Conservation (phyloP, 2,113 vertebrate species). For the Tautogolabrus adspersus region DNA sequence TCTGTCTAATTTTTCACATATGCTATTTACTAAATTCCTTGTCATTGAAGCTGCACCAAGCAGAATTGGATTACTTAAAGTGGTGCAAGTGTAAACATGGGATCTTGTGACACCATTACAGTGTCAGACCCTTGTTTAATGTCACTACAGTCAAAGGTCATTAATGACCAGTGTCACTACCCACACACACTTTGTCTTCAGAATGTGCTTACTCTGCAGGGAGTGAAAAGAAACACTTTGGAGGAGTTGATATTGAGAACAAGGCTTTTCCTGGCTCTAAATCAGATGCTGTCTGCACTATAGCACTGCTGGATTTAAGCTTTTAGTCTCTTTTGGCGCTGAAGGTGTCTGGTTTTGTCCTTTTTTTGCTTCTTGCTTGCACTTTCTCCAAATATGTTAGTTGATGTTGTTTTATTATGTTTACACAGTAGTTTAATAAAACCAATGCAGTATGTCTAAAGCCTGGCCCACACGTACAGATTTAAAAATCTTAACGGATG, state of each 20-base stretch:
- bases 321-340: background rate
- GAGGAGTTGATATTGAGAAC: conserved; percentile 14
- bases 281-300: conserved; percentile 12
- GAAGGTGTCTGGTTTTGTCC: conserved; percentile 9
- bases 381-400: background rate
- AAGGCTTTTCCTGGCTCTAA: background rate
- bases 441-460: conserved; percentile 1
- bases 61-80: conserved; percentile 45
- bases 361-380: background rate
- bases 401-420: background rate
- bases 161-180: conserved; percentile 33
- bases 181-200: conserved; percentile 22
- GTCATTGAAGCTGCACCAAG: conserved; percentile 35
- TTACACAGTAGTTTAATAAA: conserved; percentile 13
- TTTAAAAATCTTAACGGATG: no score
- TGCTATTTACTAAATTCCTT: conserved; percentile 19
- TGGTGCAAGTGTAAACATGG: conserved; percentile 56
- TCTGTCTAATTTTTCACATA: conserved; percentile 6
- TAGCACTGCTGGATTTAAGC: background rate
- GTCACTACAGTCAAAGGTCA: conserved; percentile 37
- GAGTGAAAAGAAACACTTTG: conserved; percentile 22
- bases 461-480: no score
- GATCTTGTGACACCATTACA: conserved; percentile 37
- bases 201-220: conserved; percentile 30
- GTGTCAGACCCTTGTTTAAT: conserved; percentile 28